Base-by-base conservation (phyloP, 2,797 vertebrate species). In the Pseudomugil tenellus region DNA sequence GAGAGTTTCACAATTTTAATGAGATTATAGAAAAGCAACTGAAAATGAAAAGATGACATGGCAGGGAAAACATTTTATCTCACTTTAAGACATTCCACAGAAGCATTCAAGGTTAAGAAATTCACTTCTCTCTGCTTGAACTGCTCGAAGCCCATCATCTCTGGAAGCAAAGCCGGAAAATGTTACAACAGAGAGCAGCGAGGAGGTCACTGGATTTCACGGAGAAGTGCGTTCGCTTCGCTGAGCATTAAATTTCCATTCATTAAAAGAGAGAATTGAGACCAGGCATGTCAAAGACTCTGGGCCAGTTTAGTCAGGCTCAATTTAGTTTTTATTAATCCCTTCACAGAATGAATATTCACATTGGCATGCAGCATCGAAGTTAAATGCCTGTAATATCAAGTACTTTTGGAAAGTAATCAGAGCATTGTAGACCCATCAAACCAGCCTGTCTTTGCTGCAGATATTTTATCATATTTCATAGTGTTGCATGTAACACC, bases 221-320 rank as follows among this genome's bases (percentile, higher is more conserved):
- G 52, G 57, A 69, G 62, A 80, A 63, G 55, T 49, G 41, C 62
- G 74, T 73, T 81, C 86, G 77, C 72, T 35, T 41, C 21, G 39
- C 80, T 25, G 63, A 74, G 76, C 77, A 80, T 83, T 77, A 79
- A 80, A 87, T 87, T 84, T 77, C 58, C 83, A 82, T 87, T 88
- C 57, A 86, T 87, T 87, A 84, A 79, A 41, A 51, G 39, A 14
- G 26, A 41, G 68, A 75, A 65, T 56, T 61, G 59, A 83, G 72
- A 84, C 48, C 69, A 25, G 74, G 77, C 69, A 65, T 85, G 75
- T 78, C 72, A 81, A 76, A 88, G 70, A 74, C 70, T 76, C 56
- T 0, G 69, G 81, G 72, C 77, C 75, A 79, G 21, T 83, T 85
- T 83, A 84, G 79, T 88, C 86, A 84, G 75, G 83, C 79, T 83